phyloP scores from a whole-genome alignment of 1,140 invertebrate genomes.

The Potamilus streckersoni region DNA sequence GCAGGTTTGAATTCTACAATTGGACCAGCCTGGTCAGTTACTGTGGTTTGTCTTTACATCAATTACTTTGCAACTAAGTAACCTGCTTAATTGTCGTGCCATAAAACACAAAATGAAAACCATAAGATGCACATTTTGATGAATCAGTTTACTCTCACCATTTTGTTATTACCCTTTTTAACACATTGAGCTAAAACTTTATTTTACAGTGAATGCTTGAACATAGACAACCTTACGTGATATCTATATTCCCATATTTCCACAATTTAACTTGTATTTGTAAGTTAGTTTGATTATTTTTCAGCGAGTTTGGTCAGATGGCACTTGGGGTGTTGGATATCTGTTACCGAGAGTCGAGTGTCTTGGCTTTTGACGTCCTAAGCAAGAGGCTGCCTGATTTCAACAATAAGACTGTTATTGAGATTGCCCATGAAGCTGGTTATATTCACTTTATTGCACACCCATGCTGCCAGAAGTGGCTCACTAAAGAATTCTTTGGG shows the following conservation, averaged over 20 bases:
- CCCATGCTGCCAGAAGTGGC: conserved; percentile 69
- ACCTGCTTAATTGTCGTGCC: no score
- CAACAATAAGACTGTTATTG: conserved; percentile 61
- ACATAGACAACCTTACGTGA: no score
- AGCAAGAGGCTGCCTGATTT: conserved; percentile 64
- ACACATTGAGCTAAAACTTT: neutral
- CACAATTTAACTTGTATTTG: no score
- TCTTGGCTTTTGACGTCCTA: conserved; percentile 64
- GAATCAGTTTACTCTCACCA: no score
- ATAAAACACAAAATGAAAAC: no score
- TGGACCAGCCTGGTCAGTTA: no score
- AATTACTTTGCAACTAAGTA: no score
- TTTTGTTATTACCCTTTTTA: no score
- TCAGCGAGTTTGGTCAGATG: conserved; percentile 66
- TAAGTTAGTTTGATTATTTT: conserved; percentile 13
- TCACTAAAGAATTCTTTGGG: conserved; percentile 65
- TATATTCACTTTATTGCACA: conserved; percentile 68
- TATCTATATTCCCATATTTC: no score
- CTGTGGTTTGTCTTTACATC: no score
- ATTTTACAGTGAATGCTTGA: neutral
- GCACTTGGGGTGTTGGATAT: conserved; percentile 67
- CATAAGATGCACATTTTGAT: no score
- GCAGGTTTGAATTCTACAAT: no score
- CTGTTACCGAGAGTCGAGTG: conserved; percentile 60
- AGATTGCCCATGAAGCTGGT: conserved; percentile 60